These are phyloP conservation scores for Napeogenes inachia DNA, from an alignment of 2,888 invertebrate species.

Conservation along the genomic window DNA sequence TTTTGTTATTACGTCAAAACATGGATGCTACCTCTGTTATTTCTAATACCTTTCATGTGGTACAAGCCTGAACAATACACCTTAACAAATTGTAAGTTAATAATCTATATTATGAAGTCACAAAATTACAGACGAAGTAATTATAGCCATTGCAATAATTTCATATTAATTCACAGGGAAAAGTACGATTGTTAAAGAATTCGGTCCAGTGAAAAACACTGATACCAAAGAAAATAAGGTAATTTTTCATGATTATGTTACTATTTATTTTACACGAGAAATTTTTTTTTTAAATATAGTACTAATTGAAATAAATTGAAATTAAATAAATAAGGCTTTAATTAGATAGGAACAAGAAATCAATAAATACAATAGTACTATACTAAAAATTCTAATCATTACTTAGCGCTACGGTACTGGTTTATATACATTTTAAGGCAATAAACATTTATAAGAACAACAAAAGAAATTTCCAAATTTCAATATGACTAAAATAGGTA, in stretches of 20 bases:
- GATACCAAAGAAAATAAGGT: constrained; percentile 31
- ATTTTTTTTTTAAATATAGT: no score
- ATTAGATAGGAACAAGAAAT: no score
- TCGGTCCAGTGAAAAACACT: constrained; percentile 3
- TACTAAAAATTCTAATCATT: no score
- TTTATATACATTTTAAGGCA: no score
- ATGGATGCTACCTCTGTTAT: constrained; percentile 91
- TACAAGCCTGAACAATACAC: constrained; percentile 53
- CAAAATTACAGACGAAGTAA: not conserved
- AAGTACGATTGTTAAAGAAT: constrained; percentile 18
- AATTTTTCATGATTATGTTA: constrained; percentile 5
- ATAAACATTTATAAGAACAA: no score
- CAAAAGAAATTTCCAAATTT: no score
- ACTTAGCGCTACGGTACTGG: no score
- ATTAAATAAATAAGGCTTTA: no score
- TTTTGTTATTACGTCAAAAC: constrained; percentile 94
- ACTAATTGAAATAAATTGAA: no score
- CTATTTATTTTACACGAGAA: not conserved
- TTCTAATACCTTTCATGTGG: constrained; percentile 85
- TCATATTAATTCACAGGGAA: constrained; percentile 21
- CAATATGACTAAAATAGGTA: no score
- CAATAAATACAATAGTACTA: no score
- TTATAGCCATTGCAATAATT: not conserved
- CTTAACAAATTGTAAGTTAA: constrained; percentile 52
- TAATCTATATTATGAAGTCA: not conserved